A percentile compares a stretch with the other conserved stretches of the same genome.
These are phyloP conservation scores for Hypsopygia costalis DNA, from an alignment of 2,888 invertebrate species.

Conservation along the genomic window DNA sequence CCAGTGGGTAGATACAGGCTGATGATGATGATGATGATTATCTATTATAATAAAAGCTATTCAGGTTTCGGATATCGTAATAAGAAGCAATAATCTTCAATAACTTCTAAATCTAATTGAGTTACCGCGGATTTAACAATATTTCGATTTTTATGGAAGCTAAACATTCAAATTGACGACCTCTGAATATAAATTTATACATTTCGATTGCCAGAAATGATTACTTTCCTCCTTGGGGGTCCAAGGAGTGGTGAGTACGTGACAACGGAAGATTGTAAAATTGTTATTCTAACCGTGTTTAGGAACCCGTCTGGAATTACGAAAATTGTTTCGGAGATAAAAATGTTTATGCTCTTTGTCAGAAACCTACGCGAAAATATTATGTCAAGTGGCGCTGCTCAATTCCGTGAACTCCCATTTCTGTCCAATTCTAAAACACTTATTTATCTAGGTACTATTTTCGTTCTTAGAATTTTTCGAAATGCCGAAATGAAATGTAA, in stretches of 20 bases:
- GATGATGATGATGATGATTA: too few species aligned
- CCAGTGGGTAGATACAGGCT: too few species aligned
- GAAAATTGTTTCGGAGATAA: constrained; percentile 67
- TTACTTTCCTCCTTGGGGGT: constrained; percentile 66
- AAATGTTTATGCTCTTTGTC: constrained; percentile 53
- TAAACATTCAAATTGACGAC: constrained; percentile 62
- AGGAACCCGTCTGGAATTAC: constrained; percentile 64
- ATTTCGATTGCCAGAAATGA: constrained; percentile 69
- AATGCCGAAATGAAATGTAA: too few species aligned
- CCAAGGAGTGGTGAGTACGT: constrained; percentile 65
- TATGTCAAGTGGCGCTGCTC: constrained; percentile 15
- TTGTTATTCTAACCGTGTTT: constrained; percentile 73
- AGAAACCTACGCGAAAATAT: constrained; percentile 35
- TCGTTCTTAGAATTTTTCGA: not conserved
- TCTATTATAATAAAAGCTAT: not conserved
- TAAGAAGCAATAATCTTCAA: not conserved
- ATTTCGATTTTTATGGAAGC: constrained; percentile 39
- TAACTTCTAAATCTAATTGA: constrained; percentile 15
- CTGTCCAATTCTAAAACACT: not conserved
- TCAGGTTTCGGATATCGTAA: not conserved
- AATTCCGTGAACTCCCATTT: not conserved
- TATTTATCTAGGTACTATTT: not conserved
- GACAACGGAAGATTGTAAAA: constrained; percentile 71
- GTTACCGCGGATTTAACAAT: constrained; percentile 20
- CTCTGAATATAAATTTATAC: constrained; percentile 64